Evolutionary conservation across 2,888 invertebrate species (phyloP), one percentile per base, ranked within the genome.

Genomic region (Peribatodes rhomboidaria): DNA sequence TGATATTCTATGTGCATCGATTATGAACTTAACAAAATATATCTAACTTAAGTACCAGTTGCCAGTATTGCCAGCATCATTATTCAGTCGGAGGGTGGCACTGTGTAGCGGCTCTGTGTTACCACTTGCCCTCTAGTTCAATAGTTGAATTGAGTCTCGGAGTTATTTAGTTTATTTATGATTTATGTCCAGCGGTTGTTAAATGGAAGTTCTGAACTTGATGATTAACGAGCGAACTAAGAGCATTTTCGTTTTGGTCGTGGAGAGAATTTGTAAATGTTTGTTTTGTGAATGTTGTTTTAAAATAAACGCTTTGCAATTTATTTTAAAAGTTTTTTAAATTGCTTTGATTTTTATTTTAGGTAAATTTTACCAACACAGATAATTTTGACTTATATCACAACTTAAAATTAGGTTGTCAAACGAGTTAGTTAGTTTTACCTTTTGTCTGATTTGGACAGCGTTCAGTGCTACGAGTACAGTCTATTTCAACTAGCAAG

Each of bases 111-210:
- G 20, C 31, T 35, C 58, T 44, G 18, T 22, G 20, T 53, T 53
- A 60, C 22, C 27, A 31, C 9, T 14, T 55, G 42, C 55, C 33
- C 42, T 33, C 14, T 16, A 52, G 16, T 47, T 16, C 53, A 35
- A 39, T 47, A 58, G 58, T 61, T 37, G 58, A 55, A 37, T 66
- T 33, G 53, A 62, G 42, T 60, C 33, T 27, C 47, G 46, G 52
- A 55, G 55, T 49, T 50, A 55, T 65, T 61, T 54, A 58, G 62
- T 65, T 61, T 63, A 58, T 67, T 59, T 64, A 63, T 68, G 68
- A 68, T 70, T 65, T 61, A 68, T 65, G 65, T 61, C 47, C 14
- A 52, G 18, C 16, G 18, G 14, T 54, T 8, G 44, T 35, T 65
- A 53, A 65, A 63, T 61, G 49, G 41, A 54, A 67, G 60, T 66